Conservation (phyloP, 2,888 invertebrate genomes). For the Spatulosminthurus flaviceps region DNA sequence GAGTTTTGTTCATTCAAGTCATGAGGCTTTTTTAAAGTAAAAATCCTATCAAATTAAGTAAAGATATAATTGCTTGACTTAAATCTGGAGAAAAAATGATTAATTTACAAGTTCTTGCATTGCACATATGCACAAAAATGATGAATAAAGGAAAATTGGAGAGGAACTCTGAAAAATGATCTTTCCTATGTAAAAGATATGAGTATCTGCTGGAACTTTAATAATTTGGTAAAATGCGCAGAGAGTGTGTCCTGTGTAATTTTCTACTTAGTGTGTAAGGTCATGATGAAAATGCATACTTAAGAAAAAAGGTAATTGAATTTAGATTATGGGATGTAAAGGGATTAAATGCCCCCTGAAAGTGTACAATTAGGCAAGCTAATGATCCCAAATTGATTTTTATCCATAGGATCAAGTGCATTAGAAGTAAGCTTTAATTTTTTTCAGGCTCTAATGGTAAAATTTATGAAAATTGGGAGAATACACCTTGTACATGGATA, state of each 20-base stretch:
- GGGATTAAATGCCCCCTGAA: not conserved
- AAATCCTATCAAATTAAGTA: too few species aligned
- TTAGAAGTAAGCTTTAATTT: not conserved
- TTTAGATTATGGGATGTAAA: not conserved
- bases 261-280: not conserved
- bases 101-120: too few species aligned
- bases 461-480: conserved; percentile 7
- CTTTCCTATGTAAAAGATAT: too few species aligned
- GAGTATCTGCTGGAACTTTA: too few species aligned
- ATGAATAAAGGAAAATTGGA: too few species aligned
- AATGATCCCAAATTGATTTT: conserved; percentile 6
- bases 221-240: not conserved
- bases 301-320: not conserved
- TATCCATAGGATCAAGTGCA: not conserved
- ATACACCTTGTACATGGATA: too few species aligned
- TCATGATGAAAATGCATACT: not conserved
- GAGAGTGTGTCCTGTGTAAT: not conserved
- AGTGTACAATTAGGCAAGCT: not conserved
- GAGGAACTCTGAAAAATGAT: too few species aligned
- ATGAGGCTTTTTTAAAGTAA: too few species aligned
- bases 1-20: too few species aligned
- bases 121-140: too few species aligned
- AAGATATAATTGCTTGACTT: too few species aligned
- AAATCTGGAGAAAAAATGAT: too few species aligned
- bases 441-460: not conserved